Evolutionary conservation across 2,113 vertebrate genomes (phyloP).

Genomic region (Forbesichthys agassizii): DNA sequence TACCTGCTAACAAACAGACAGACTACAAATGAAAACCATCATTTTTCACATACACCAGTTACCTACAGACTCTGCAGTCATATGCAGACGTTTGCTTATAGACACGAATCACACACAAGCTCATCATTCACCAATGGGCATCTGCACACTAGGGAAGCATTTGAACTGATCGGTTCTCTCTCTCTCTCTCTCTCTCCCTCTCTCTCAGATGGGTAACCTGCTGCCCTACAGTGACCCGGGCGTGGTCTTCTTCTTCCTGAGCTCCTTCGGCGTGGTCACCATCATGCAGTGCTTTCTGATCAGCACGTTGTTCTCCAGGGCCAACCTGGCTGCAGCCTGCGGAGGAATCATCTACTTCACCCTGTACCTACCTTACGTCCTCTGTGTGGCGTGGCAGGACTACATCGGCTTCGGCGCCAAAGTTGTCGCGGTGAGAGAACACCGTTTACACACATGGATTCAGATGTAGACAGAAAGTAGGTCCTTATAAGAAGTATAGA

Average conservation of each 20-base stretch:
- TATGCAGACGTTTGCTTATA: too few relatives aligned
- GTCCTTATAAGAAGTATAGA: too few relatives aligned
- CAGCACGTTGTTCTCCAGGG: constrained; percentile 93
- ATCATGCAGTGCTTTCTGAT: constrained; percentile 98
- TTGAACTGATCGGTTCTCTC: neutral
- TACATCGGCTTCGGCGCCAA: constrained; percentile 87
- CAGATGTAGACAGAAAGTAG: neutral
- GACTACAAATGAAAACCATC: too few relatives aligned
- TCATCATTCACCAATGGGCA: too few relatives aligned
- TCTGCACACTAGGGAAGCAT: too few relatives aligned
- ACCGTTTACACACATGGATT: neutral
- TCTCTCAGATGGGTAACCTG: constrained; percentile 87
- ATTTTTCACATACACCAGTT: too few relatives aligned
- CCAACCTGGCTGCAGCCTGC: constrained; percentile 94
- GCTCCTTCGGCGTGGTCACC: constrained; percentile 88
- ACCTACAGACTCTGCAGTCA: too few relatives aligned
- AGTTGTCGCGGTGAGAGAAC: constrained; percentile 84
- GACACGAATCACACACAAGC: too few relatives aligned
- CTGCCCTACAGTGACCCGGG: constrained; percentile 93
- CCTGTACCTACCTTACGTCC: constrained; percentile 91
- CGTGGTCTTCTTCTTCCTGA: constrained; percentile 90
- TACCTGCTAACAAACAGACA: too few relatives aligned
- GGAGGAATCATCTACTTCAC: constrained; percentile 97
- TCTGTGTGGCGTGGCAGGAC: constrained; percentile 96
- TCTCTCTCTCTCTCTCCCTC: neutral